Percentiles rank a stretch among this genome's conserved stretches.
Conservation (phyloP, 2,113 vertebrate genomes). For the Albula glossodonta region DNA sequence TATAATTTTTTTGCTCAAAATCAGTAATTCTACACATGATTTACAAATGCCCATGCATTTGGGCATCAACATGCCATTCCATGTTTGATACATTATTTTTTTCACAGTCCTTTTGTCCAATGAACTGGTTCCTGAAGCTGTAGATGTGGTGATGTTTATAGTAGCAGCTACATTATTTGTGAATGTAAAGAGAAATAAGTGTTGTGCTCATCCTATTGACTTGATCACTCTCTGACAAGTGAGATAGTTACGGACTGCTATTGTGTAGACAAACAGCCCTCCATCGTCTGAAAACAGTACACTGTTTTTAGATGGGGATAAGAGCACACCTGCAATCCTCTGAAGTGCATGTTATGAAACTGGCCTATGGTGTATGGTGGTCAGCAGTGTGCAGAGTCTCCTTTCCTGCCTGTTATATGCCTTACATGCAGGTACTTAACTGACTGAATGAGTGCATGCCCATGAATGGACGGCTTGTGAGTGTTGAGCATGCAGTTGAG, state of each 20-base stretch:
- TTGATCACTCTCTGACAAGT: neutral
- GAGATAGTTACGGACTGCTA: neutral
- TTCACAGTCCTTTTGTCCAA: neutral
- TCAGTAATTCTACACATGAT: neutral
- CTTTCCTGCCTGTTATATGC: neutral
- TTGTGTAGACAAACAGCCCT: neutral
- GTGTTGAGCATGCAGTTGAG: neutral
- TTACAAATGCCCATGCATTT: too few species aligned
- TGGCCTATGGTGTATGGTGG: neutral
- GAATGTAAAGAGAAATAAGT: neutral
- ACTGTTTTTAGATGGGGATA: neutral
- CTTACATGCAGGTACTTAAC: neutral
- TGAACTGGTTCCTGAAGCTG: neutral
- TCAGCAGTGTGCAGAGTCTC: neutral
- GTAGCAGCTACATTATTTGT: neutral
- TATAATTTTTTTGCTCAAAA: neutral
- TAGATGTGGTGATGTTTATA: neutral
- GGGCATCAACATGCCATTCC: too few species aligned
- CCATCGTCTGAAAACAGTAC: neutral
- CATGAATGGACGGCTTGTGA: neutral
- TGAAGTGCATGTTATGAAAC: neutral
- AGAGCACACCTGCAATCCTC: neutral
- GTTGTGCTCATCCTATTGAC: neutral
- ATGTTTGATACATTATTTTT: neutral
- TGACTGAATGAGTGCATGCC: neutral